Conservation (phyloP, 2,888 invertebrate genomes). For the Ceramica pisi region DNA sequence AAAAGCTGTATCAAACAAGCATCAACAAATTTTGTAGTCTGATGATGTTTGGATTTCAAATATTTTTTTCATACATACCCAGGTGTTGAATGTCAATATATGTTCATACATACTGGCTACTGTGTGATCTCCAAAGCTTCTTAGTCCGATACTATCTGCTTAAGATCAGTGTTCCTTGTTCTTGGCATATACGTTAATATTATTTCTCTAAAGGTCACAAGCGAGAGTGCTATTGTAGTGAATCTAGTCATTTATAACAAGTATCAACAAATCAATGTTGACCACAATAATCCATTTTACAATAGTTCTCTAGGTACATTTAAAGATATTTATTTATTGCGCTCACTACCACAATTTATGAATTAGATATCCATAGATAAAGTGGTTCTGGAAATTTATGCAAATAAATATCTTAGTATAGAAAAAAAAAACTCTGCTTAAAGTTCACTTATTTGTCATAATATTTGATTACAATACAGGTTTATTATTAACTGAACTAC, state of each 20-base stretch:
- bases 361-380: slow-evolving; percentile 11
- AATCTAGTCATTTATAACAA: slow-evolving; percentile 4
- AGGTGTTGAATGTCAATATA: not conserved
- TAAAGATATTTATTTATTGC: slow-evolving; percentile 13
- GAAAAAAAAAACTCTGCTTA: not conserved
- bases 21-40: slow-evolving; percentile 8
- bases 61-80: slow-evolving; percentile 1
- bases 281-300: slow-evolving; percentile 20
- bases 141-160: not conserved
- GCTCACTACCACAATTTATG: slow-evolving; percentile 9
- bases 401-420: slow-evolving; percentile 11
- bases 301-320: slow-evolving; percentile 2
- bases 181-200: not conserved
- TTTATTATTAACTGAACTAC: slow-evolving; percentile 10
- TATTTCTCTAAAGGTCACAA: not conserved
- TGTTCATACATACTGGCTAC: not conserved
- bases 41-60: slow-evolving; percentile 5
- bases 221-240: not conserved
- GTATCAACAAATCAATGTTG: not conserved
- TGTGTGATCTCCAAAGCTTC: not conserved
- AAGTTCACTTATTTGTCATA: slow-evolving; percentile 39
- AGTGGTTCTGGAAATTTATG: slow-evolving; percentile 16
- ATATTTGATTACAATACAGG: slow-evolving; percentile 16
- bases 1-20: not conserved
- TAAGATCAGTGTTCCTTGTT: slow-evolving; percentile 8